A percentile compares a stretch with the other conserved stretches of the same genome.
Conservation (phyloP, 2,888 invertebrate genomes). For the Caenorhabditis sp. region DNA sequence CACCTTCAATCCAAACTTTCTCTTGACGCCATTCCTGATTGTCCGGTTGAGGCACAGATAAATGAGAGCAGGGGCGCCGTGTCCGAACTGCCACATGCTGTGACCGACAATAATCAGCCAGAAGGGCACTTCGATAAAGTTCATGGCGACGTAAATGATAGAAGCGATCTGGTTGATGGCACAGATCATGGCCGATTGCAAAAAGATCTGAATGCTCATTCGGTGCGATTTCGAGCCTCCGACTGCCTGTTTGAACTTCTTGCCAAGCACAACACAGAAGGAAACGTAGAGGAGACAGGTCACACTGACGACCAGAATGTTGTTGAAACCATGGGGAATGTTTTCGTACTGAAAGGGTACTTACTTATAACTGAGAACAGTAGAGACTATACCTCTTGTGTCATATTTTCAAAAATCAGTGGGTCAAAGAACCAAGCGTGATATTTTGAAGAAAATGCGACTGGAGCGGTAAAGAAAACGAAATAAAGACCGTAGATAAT, state of each 20-base stretch:
- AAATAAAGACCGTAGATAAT: conserved; percentile 53
- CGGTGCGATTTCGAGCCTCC: neutral
- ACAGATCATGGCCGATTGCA: conserved; percentile 34
- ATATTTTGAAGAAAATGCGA: conserved; percentile 47
- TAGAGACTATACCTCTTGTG: neutral
- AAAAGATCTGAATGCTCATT: conserved; percentile 18
- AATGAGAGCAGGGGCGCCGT: conserved; percentile 48
- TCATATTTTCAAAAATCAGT: neutral
- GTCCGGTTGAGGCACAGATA: conserved; percentile 32
- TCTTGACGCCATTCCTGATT: conserved; percentile 32
- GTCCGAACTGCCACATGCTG: conserved; percentile 49
- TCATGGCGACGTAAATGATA: conserved; percentile 25
- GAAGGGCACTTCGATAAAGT: conserved; percentile 8
- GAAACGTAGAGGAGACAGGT: conserved; percentile 24
- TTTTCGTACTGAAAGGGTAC: neutral
- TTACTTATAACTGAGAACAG: neutral
- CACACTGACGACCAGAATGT: conserved; percentile 24
- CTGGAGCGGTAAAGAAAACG: conserved; percentile 52
- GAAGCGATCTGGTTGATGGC: conserved; percentile 11
- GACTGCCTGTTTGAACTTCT: neutral
- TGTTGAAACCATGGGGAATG: conserved; percentile 30
- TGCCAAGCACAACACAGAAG: conserved; percentile 1
- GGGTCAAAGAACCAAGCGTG: conserved; percentile 6
- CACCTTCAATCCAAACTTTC: conserved; percentile 14
- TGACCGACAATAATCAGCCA: conserved; percentile 44